Percentiles rank a stretch among this genome's conserved stretches.
phyloP scores from a whole-genome alignment of 2,113 vertebrate species.

The Tinamus guttatus region DNA sequence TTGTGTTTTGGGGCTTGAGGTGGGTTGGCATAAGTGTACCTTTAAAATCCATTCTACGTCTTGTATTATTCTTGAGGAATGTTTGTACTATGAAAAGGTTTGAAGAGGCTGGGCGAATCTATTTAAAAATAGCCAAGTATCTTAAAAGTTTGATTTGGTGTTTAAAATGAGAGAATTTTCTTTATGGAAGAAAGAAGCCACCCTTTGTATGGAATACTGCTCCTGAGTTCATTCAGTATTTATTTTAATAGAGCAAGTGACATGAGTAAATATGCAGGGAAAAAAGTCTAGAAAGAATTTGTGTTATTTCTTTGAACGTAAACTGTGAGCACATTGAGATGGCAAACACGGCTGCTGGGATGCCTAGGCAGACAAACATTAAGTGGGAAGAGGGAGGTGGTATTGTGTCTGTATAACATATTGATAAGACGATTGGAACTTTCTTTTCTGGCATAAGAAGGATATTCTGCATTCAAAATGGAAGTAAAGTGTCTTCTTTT shows the following conservation, averaged over 20 bases:
- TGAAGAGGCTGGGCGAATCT: background rate
- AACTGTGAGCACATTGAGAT: background rate
- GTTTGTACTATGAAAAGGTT: background rate
- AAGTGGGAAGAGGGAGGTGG: background rate
- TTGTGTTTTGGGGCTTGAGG: background rate
- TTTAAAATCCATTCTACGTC: background rate
- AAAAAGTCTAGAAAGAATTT: background rate
- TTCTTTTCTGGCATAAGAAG: background rate
- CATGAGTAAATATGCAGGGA: background rate
- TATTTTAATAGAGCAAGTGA: background rate
- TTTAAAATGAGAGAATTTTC: background rate
- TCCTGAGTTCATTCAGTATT: background rate
- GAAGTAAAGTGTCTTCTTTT: background rate
- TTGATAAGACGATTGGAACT: background rate
- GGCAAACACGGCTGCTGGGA: background rate
- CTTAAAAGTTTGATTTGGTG: background rate
- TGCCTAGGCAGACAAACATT: background rate
- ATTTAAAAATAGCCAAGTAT: background rate
- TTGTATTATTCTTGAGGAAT: background rate
- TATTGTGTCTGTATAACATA: background rate
- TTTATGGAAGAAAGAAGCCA: background rate
- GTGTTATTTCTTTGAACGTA: background rate
- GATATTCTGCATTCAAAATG: background rate
- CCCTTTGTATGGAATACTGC: fast-evolving
- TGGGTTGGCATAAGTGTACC: too few relatives aligned